Base-by-base conservation (phyloP, 1,140 invertebrate species). In the Polypedilum pembai region DNA sequence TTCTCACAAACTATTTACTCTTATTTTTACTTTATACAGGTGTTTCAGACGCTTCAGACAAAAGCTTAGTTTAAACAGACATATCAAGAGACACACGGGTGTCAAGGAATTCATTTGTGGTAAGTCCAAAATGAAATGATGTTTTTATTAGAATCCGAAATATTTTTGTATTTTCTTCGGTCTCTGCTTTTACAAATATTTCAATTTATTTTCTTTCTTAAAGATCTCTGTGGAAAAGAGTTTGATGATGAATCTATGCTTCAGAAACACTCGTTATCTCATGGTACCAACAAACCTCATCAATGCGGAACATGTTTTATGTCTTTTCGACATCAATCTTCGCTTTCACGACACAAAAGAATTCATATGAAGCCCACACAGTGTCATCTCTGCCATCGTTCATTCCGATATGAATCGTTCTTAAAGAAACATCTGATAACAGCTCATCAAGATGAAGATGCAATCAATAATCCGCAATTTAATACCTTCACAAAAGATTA, bases 381-480 rank as follows among this genome's bases (percentile, higher is more conserved):
- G 4, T 69, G 65, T 69, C 65, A 69, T 21, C 18, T 69, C 8
- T 69, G 65, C 17, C 17, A 69, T 69, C 65, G 65, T 8, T 20
- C 65, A 7, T 69, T 69, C 65, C 65, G 65, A 3, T 69, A 69
- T 18, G 65, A 69, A 69, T 69, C 65, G 20, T 69, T 69, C 65
- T 69, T 69, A 12, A 69, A 69, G 10, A 69, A 69, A 18, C 65
- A 69, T 18, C 18, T 69, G 7, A 20, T 69, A 0, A 69, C 65
- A 8, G 65, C 65, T 10, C 65, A 69, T 69, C 17, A 69, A 18
- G 20, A 18, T 0, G 65, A 69, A 21, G 65, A 69, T 21, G 65
- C 17, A 21, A 69, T 69, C 17, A 18, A 69, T 69, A n/a, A 69
- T 5, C 65, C 65, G 7, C 65, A 18, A 69, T 20, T 18, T 69